phyloP scores from a whole-genome alignment of 2,113 vertebrate genomes.

The Crotalus horridus region DNA sequence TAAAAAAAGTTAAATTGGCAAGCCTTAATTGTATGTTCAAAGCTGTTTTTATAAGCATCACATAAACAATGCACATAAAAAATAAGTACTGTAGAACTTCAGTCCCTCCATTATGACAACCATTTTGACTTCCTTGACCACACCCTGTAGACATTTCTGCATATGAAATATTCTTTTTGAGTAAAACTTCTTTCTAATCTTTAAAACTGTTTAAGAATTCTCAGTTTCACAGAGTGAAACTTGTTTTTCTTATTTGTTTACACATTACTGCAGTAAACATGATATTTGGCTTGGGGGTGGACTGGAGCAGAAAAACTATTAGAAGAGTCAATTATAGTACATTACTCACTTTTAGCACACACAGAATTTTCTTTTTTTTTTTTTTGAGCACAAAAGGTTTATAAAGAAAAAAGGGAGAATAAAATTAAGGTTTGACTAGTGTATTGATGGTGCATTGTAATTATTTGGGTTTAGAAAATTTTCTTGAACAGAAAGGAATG shows the following conservation, averaged over 20 bases:
- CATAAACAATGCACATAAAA: not conserved
- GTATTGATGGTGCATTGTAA: constrained; percentile 52
- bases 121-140: not conserved
- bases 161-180: not conserved
- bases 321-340: constrained; percentile 35
- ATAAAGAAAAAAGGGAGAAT: constrained; percentile 48
- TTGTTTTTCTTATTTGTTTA: constrained; percentile 39
- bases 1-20: not conserved
- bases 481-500: constrained; percentile 43
- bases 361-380: constrained; percentile 16
- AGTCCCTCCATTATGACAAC: not conserved
- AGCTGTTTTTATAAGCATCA: not conserved
- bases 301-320: constrained; percentile 36
- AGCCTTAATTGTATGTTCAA: not conserved
- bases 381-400: constrained; percentile 52
- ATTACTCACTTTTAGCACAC: constrained; percentile 46
- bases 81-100: not conserved
- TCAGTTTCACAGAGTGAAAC: constrained; percentile 3
- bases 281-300: constrained; percentile 8
- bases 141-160: not conserved
- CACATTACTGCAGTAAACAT: constrained; percentile 36
- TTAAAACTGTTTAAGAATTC: not conserved
- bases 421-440: constrained; percentile 45
- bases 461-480: constrained; percentile 59
- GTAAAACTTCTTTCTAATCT: constrained; percentile 4